These are phyloP conservation scores for Rhimphoctona megacephalus DNA, from an alignment of 2,888 invertebrate species.

Conservation along the genomic window DNA sequence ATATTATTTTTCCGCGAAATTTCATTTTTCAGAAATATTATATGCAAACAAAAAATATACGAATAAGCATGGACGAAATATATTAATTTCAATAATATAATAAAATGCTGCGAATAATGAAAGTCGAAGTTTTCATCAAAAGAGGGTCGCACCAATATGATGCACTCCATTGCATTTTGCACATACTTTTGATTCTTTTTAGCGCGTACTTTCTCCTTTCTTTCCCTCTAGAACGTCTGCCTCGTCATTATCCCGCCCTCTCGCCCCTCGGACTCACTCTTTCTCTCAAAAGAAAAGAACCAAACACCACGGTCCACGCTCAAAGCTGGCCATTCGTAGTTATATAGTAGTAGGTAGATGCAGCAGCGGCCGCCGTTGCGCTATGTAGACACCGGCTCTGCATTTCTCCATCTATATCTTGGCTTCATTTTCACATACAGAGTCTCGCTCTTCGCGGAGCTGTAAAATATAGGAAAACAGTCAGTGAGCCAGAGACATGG, in stretches of 20 bases:
- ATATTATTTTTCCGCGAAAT: no score
- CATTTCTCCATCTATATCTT: conserved; percentile 71
- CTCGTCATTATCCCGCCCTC: conserved; percentile 52
- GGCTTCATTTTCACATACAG: conserved; percentile 49
- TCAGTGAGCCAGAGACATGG: conserved; percentile 54
- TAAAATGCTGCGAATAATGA: background rate
- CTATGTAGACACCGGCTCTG: conserved; percentile 62
- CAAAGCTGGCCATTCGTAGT: conserved; percentile 77
- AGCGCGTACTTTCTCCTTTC: conserved; percentile 1
- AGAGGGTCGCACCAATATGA: background rate
- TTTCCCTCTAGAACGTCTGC: conserved; percentile 31
- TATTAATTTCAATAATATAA: background rate
- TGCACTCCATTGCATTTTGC: conserved; percentile 30
- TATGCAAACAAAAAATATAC: no score
- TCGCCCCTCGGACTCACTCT: conserved; percentile 26
- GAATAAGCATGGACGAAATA: background rate
- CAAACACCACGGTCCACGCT: conserved; percentile 79
- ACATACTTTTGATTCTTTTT: background rate
- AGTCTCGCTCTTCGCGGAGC: conserved; percentile 56
- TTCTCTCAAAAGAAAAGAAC: conserved; percentile 72
- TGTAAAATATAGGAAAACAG: conserved; percentile 50
- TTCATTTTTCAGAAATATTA: background rate
- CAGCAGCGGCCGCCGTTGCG: conserved; percentile 41
- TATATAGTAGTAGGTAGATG: conserved; percentile 46
- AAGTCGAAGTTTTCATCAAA: background rate